phyloP scores from a whole-genome alignment of 2,113 vertebrate genomes.

The Calyptommatus sinebrachiatus region DNA sequence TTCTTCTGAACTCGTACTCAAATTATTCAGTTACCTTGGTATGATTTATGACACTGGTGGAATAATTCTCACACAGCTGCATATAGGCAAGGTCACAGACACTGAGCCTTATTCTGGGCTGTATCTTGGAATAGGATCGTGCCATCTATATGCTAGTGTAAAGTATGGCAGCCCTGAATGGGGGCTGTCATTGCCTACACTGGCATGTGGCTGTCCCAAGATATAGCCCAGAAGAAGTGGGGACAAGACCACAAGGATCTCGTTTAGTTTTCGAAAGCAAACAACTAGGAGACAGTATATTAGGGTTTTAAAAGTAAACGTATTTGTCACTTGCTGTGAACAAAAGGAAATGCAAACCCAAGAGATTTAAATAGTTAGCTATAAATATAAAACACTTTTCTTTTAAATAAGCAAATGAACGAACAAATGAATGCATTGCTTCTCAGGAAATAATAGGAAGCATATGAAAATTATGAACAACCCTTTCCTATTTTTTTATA shows the following conservation, averaged over 20 bases:
- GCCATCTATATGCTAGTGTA: no score
- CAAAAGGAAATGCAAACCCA: conserved; percentile 49
- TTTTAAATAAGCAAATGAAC: background rate
- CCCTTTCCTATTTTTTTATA: background rate
- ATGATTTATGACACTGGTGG: conserved; percentile 23
- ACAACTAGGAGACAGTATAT: conserved; percentile 35
- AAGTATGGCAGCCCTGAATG: no score
- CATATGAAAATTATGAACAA: conserved; percentile 17
- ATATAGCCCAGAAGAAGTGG: no score
- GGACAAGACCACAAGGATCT: background rate
- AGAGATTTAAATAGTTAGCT: conserved; percentile 10
- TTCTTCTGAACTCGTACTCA: background rate
- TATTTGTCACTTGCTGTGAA: conserved; percentile 63
- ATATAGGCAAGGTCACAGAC: no score
- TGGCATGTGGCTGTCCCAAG: no score
- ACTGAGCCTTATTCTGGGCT: no score
- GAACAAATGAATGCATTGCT: background rate
- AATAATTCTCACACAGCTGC: conserved; percentile 17
- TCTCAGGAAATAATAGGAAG: background rate
- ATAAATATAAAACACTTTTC: conserved; percentile 32
- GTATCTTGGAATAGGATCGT: no score
- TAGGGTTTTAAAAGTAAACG: conserved; percentile 55
- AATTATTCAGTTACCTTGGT: conserved; percentile 37
- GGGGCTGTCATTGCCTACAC: no score
- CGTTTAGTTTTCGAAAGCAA: conserved; percentile 20